Evolutionary conservation across 2,888 invertebrate genomes (phyloP), one percentile per base, ranked within the genome.

Genomic region (Thereva unica): DNA sequence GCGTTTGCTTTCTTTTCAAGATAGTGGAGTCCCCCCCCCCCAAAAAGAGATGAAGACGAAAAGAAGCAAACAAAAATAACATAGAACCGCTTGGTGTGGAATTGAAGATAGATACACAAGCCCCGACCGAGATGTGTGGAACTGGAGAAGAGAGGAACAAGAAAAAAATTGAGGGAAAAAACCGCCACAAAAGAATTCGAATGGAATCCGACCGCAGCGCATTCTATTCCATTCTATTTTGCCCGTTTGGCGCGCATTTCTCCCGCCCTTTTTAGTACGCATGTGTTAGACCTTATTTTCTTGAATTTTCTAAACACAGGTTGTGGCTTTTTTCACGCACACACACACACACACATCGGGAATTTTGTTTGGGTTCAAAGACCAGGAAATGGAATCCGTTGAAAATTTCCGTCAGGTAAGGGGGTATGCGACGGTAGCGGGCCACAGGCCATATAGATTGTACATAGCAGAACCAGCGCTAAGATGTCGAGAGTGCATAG

Each of bases 291-390:
- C 38, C 9, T 35, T 5, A 10, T 54, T 54, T 41, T 40, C 40
- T 9, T 40, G 38, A 4, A 53, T 53, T 5, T 7, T n/a, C 4
- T 53, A 50, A 42, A 42, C 7, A 42, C 10, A 45, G 9, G 10
- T 23, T 23, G 23, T 23, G 23, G 23, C 47, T 10, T 47, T 47
- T 12, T 23, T 52, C 52, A n/a, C n/a, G n/a, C n/a, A n/a, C n/a
- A n/a, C n/a, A n/a, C n/a, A n/a, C 52, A 57, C 54, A 45, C 45
- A 49, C 61, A 37, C 54, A 53, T 34, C 7, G 23, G 53, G 12
- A 59, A 67, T 66, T 71, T 71, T 72, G 71, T 72, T 72, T 71
- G 72, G 71, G 72, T 72, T 72, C 72, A 72, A 72, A 72, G 72
- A 72, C 72, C 72, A 72, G 71, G 69, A 71, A 71, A 71, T 72